Conservation (phyloP, 2,113 vertebrate genomes). For the Dasyornis broadbenti region DNA sequence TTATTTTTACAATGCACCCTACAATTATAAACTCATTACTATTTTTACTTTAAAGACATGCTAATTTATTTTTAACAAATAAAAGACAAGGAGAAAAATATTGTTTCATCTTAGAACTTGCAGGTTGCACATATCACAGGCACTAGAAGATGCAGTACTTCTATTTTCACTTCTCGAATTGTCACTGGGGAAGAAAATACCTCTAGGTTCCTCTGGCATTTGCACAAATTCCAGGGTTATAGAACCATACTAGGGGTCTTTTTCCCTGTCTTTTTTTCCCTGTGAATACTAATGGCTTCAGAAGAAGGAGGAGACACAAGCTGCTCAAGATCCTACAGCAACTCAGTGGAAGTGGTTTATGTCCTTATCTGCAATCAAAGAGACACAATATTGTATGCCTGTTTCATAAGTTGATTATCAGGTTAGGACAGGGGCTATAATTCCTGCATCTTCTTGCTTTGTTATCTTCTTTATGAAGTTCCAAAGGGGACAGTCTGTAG, state of each 20-base stretch:
- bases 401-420: background rate
- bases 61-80: background rate
- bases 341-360: background rate
- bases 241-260: background rate
- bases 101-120: background rate
- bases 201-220: background rate
- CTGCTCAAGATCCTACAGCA: background rate
- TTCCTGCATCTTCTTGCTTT: background rate
- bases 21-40: background rate
- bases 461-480: background rate
- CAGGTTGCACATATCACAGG: background rate
- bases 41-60: background rate
- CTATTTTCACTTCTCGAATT: background rate
- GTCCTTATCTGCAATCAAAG: background rate
- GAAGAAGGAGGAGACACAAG: background rate
- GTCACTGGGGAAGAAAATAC: background rate
- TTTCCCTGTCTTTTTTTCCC: background rate
- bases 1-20: background rate
- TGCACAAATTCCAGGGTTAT: background rate
- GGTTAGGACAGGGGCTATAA: background rate
- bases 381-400: background rate
- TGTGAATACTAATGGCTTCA: background rate
- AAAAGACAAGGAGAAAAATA: background rate
- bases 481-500: background rate
- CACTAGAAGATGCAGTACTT: background rate